Evolutionary conservation across 30 jellyfish, hydroid and myxozoan genomes (phyloP), one percentile per base, ranked within the genome.

Genomic region (Mastigias papua): DNA sequence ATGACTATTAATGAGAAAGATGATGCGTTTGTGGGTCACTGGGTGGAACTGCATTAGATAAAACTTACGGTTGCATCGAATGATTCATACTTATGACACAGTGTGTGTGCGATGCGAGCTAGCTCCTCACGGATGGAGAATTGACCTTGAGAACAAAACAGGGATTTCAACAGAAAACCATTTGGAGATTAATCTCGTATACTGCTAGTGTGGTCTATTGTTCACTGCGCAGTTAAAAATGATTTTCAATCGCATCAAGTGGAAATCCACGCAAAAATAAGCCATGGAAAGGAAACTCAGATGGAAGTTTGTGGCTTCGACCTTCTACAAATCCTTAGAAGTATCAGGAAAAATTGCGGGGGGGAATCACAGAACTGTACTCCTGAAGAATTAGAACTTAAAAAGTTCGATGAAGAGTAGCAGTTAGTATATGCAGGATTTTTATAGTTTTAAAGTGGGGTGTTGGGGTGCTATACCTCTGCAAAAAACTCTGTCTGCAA

Each of bases 201-300:
- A 30, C 75, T 51, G 78, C 78, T 30, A 27, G 88, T 77, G 88
- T 77, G 88, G 78, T 77, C 88, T 27, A 15, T 62, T 77, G 64
- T 29, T 19, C 30, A 30, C 1, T 19, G 21, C 67, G 64, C 42
- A 72, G 42, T 72, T 26, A 25, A 37, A 34, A 27, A 27, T 42
- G 62, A 7, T 15, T 15, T 25, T 19, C 22, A n/a, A 32, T 23
- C 32, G 20, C 42, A 63, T 63, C 42, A 17, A 63, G 42, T 63
- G 35, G 67, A 16, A 28, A 30, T 11, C 22, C 0, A 69, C 62
- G 37, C 34, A 2, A 22, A 77, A 74, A 74, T 51, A 78, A 63
- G 88, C 75, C 61, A 23, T 29, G 62, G 62, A 34, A 54, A 77
- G 88, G 88, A 77, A 77, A 77, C 58, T 57, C 88, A 7, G 25